These are phyloP conservation scores for Crocuta crocuta DNA, from an alignment of 2,113 vertebrate species.

Conservation along the genomic window DNA sequence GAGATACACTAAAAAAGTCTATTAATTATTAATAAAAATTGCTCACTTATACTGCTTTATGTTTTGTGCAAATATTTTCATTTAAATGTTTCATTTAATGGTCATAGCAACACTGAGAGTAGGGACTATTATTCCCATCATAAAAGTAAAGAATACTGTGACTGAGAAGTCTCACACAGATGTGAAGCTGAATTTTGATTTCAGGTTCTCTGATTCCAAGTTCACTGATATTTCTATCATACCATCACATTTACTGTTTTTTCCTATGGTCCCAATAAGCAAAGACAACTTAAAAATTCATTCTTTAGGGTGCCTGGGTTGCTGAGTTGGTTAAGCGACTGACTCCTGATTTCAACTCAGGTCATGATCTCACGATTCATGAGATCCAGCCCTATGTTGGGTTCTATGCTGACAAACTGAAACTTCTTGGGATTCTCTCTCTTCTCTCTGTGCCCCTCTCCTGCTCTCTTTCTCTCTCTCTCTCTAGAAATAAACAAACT, in stretches of 20 bases:
- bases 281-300: not conserved
- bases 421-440: too few species aligned
- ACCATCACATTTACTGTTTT: not conserved
- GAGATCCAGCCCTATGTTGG: too few species aligned
- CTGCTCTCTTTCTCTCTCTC: too few species aligned
- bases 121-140: not conserved
- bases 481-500: not conserved
- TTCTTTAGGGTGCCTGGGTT: not conserved
- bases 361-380: too few species aligned
- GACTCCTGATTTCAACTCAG: too few species aligned
- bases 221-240: not conserved
- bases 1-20: not conserved
- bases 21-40: conserved; percentile 51
- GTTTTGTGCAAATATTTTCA: conserved; percentile 41
- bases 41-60: not conserved
- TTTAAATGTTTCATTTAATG: conserved; percentile 14
- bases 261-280: not conserved
- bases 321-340: too few species aligned
- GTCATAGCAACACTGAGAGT: not conserved
- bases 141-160: not conserved
- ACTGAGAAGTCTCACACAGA: not conserved
- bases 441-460: too few species aligned
- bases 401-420: too few species aligned
- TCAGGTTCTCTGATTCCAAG: not conserved
- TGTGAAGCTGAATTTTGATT: not conserved